A percentile compares a stretch with the other conserved stretches of the same genome.
Conservation (phyloP, 2,888 invertebrate genomes). For the Yponomeuta malinellus region DNA sequence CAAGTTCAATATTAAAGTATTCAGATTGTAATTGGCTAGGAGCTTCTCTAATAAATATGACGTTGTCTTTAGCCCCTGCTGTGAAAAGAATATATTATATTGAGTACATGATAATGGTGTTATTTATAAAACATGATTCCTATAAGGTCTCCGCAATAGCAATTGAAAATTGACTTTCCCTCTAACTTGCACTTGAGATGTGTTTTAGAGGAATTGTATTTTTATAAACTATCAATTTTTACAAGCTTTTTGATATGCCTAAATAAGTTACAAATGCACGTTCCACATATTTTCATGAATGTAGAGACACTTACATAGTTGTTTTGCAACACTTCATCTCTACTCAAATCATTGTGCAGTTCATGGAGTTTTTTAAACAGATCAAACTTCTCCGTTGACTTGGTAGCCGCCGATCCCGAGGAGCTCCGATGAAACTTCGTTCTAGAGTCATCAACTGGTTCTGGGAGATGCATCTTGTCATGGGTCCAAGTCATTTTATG, state of each 20-base stretch:
- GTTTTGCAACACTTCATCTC: constrained; percentile 61
- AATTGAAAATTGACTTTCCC: no score
- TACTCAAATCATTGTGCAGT: constrained; percentile 64
- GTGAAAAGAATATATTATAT: constrained; percentile 31
- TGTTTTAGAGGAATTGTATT: not conserved
- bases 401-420: constrained; percentile 44
- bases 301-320: constrained; percentile 61
- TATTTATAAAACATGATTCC: not conserved
- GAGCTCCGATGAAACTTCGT: constrained; percentile 67
- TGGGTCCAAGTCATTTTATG: constrained; percentile 74
- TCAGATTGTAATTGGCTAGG: constrained; percentile 88
- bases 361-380: constrained; percentile 70
- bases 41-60: constrained; percentile 89
- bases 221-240: not conserved
- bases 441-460: constrained; percentile 67
- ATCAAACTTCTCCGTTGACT: constrained; percentile 63
- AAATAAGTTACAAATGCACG: no score
- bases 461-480: constrained; percentile 69
- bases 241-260: not conserved
- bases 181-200: no score
- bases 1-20: constrained; percentile 92
- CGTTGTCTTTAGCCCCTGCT: constrained; percentile 78
- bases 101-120: not conserved
- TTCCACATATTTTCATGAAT: not conserved
- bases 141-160: not conserved